Evolutionary conservation across 2,797 vertebrate genomes (phyloP), one percentile per base, ranked within the genome.

Genomic region (Gymnothorax javanicus): DNA sequence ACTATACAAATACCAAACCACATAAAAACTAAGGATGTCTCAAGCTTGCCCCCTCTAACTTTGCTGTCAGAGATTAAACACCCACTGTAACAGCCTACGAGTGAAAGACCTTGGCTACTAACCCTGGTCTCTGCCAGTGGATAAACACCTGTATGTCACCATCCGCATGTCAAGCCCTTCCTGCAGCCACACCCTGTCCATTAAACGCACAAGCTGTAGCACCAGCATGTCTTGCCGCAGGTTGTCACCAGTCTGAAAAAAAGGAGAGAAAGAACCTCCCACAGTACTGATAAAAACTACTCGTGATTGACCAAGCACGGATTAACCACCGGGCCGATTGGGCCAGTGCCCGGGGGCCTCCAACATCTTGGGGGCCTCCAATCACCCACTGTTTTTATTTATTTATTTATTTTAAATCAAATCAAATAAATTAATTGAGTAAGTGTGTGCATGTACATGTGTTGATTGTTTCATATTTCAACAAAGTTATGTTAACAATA

Each of bases 181-280:
- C 92, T 97, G 96, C 15, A 97, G 96, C 98, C 98, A 99, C 88
- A 98, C 95, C 86, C 94, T 96, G 94, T 98, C 96, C 98, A 99
- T 98, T 91, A 97, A 94, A 33, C 95, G 96, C 71, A 99, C 97
- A 84, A 98, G 97, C 94, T 99, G 98, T 87, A 99, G 95, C 0
- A 98, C 96, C 92, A 99, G 94, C 97, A 98, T 98, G 96, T 99
- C 98, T 95, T 99, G 98, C 33, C 97, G 94, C 89, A 99, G 95
- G 93, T 98, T 96, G 0, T 99, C 98, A 5, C 98, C 98, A 0
- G 97, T 98, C 98, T 99, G 92, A 12, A 56, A 2, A 82, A 88
- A 84, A 77, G 3, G 85, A 15, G 84, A 58, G 17, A 71, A 54
- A 59, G 4, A 62, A 69, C n/a, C 0, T 2, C 6, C 17, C 52